Percentiles rank a stretch among this genome's conserved stretches.
phyloP scores from a whole-genome alignment of 2,113 vertebrate species.

The Nettapus auritus region DNA sequence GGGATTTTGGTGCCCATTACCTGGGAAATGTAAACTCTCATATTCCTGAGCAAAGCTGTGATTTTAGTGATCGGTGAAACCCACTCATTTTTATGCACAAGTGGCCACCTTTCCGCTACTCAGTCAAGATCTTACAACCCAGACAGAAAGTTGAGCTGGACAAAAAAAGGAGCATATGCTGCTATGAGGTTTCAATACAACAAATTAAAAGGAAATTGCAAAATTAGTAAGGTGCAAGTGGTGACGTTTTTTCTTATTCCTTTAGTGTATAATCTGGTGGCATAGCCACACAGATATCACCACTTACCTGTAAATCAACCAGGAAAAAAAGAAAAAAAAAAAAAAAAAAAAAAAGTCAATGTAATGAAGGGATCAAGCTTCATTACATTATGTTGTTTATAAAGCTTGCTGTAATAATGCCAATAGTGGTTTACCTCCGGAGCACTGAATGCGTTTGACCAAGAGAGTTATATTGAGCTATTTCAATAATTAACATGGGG shows the following conservation, averaged over 20 bases:
- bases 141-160: not conserved
- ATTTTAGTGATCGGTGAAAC: conserved; percentile 20
- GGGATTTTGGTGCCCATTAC: conserved; percentile 61
- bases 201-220: conserved; percentile 23
- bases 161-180: not conserved
- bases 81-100: conserved; percentile 16
- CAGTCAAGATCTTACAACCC: not conserved
- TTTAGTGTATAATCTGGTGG: not conserved
- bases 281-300: not conserved
- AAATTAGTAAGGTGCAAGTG: not conserved
- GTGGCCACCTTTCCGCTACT: not conserved
- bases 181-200: not conserved
- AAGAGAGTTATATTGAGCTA: not conserved
- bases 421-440: not conserved
- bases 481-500: not conserved
- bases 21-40: conserved; percentile 56
- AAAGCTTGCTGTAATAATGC: conserved; percentile 29
- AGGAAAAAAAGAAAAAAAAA: not conserved
- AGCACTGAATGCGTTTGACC: not conserved
- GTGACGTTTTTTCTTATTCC: not conserved
- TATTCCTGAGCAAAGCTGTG: conserved; percentile 27
- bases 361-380: not conserved
- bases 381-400: not conserved
- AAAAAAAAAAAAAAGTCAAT: not conserved
- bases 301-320: not conserved